Base-by-base conservation (phyloP, 2,888 invertebrate genomes). In the Scaptomyza parva region DNA sequence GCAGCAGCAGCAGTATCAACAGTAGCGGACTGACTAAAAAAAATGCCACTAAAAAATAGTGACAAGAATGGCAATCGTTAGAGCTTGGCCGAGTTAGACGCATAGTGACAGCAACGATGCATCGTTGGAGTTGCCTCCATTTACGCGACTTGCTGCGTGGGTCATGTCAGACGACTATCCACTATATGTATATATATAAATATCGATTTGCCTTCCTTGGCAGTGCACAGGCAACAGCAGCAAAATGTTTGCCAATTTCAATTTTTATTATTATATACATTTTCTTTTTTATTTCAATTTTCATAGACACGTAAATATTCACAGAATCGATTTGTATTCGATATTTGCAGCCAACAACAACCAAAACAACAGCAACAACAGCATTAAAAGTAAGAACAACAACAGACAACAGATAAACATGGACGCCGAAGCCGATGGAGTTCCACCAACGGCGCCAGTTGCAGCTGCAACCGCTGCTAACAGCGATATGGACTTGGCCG, bases 401-500 rank as follows among this genome's bases (percentile, higher is more conserved):
- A 52, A 52, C 11, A 28, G 12, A 4, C 17, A n/a, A 9, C 30
- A 18, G 20, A 59, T n/a, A n/a, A 76, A 77, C 55, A 92, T 92
- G 92, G 91, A 92, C 70, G 91, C 91, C 60, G 91, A 91, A 82
- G 77, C 91, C 67, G 91, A 91, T 78, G 92, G 91, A 71, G 73
- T 92, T 67, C 91, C 90, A 63, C 90, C 92, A 75, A 79, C 76
- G 63, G 82, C 86, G 67, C 77, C 88, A 67, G 58, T 69, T 62
- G 81, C 76, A 55, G 68, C 75, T 55, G 80, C 77, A 26, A 78
- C 84, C 41, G 66, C 82, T 43, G 79, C 79, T 44, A 88, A 78
- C 73, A 88, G 91, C 33, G 92, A 92, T 72, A 83, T 92, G 78
- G 93, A 93, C 82, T 82, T 93, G 75, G 93, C 93, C 69, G 92